A percentile compares a stretch with the other conserved stretches of the same genome.
These are phyloP conservation scores for Proterorhinus semilunaris DNA, from an alignment of 2,113 vertebrate species.

Conservation along the genomic window DNA sequence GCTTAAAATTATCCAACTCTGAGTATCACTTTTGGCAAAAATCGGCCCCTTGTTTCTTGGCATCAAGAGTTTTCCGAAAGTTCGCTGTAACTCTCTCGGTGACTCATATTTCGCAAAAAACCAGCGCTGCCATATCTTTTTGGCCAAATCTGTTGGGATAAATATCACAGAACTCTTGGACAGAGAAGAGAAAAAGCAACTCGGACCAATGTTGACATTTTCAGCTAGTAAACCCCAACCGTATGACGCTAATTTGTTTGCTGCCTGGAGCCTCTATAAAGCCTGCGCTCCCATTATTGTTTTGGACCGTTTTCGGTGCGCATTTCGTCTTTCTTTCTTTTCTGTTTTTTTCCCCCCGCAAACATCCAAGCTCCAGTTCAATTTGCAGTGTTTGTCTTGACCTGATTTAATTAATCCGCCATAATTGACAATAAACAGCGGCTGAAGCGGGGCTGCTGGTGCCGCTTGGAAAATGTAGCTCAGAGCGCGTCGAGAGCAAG, in stretches of 20 bases:
- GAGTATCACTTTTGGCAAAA: background rate
- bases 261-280: conserved; percentile 7
- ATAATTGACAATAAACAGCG: conserved; percentile 57
- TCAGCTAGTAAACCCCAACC: conserved; percentile 9
- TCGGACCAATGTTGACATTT: background rate
- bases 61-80: background rate
- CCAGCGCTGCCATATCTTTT: conserved; percentile 4
- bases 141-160: background rate
- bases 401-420: conserved; percentile 49
- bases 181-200: conserved; percentile 5
- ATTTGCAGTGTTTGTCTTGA: conserved; percentile 46
- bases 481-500: conserved; percentile 36
- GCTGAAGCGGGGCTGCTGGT: conserved; percentile 36
- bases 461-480: conserved; percentile 53
- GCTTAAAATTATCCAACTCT: background rate
- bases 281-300: conserved; percentile 19
- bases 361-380: conserved; percentile 16
- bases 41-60: background rate
- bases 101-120: conserved; percentile 15
- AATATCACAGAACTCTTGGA: background rate
- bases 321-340: background rate
- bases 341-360: background rate
- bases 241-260: conserved; percentile 16
- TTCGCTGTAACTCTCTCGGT: background rate
- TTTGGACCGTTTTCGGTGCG: conserved; percentile 22